Evolutionary conservation across 2,113 vertebrate genomes (phyloP), one percentile per base, ranked within the genome.

Genomic region (Pelobates fuscus): DNA sequence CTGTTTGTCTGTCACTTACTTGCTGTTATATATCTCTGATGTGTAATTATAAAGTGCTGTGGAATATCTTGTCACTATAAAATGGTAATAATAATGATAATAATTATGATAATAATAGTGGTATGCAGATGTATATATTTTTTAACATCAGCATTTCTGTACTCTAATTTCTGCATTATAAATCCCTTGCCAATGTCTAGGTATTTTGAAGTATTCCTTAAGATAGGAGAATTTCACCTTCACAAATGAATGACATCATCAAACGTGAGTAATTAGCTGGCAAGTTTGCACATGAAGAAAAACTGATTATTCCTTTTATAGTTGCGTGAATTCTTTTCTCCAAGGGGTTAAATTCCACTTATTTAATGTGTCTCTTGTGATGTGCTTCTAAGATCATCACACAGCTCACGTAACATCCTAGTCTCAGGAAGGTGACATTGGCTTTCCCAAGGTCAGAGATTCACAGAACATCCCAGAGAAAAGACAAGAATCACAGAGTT

Each of bases 381-480:
- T 24, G n/a, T 49, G 25, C 26, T 26, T 71, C 44, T 25, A 5
- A 25, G 21, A 64, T 41, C 6, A 25, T 25, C 21, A 24, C 1
- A 52, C 18, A 24, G 44, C 43, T 72, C 14, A 49, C 29, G 54
- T 55, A 37, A n/a, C 44, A n/a, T 12, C n/a, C 59, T 58, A 52
- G 49, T 5, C 2, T 27, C 18, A 41, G 12, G 2, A 65, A 74
- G 71, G 71, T 74, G 71, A 74, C 71, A 65, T 64, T 74, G 30
- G 41, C 61, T 74, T 55, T 64, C 8, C 25, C 30, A 65, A 65
- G 62, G 52, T 74, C 52, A 74, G 17, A 54, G 46, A 12, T 21
- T 27, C 27, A 10, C 43, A 54, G 41, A 44, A 66, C 11, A 43
- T 23, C n/a, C 46, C 23, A 43, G 2, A 58, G 26, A 3, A 65